Evolutionary conservation across 2,113 vertebrate species (phyloP), one percentile per base, ranked within the genome.

Genomic region (Neoarius graeffei): DNA sequence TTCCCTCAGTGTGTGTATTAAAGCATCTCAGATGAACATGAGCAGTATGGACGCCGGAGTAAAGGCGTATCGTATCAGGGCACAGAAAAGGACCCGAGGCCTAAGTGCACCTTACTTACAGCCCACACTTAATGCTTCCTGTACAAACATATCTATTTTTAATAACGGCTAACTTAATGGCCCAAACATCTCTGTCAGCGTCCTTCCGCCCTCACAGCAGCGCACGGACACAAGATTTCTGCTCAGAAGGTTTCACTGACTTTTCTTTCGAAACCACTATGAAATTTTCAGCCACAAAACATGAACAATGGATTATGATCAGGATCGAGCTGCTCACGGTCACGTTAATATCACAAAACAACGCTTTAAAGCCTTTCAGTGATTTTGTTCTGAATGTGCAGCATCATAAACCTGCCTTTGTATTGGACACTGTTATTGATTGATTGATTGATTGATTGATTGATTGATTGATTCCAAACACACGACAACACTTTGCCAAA

Each of bases 21-120:
- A 35, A 52, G 66, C 9, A 3, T 73, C 59, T 25, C n/a, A 67
- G 88, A 59, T 73, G 60, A 54, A 54, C 84, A n/a, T 13, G 23
- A 67, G 48, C 54, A 76, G 20, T 35, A 13, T 9, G 42, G 81
- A 62, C 42, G 4, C 17, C 30, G 25, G 59, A 60, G 76, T 35
- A 84, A 30, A 82, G 60, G 60, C 64, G 10, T 11, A 54, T 35
- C 52, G 50, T 81, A 42, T 64, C 79, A 74, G 57, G 64, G 81
- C 42, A 87, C 90, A 90, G 94, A 93, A 92, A 94, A 93, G 88
- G 86, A 89, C 92, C 92, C 84, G 89, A 89, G 89, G 89, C 92
- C 91, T 94, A 93, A 95, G 93, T 94, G 93, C 90, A 93, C 91
- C 94, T 93, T 93, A 94, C 92, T 94, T 95, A 93, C 92, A 93